Evolutionary conservation across 2,113 vertebrate species (phyloP), one percentile per base, ranked within the genome.

Genomic region (Tachuris rubrigastra): DNA sequence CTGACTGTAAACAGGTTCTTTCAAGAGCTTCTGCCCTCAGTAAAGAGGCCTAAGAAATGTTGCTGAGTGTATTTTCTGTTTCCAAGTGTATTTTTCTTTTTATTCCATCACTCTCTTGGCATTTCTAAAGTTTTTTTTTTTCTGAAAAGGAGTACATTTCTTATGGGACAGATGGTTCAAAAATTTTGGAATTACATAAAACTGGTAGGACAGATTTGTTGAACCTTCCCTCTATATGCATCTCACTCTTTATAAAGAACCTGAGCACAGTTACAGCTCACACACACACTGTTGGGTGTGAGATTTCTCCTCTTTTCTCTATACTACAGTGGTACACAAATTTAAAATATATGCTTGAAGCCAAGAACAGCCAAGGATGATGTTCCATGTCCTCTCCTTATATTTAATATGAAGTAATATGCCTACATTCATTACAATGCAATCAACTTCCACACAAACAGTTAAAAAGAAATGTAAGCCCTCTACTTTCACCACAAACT

Each of bases 141-240:
- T 93, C 75, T 88, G 83, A 33, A 92, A 77, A 25, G 55, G 41
- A 86, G 71, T 91, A 66, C 12, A 86, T 46, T 88, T 88, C 72
- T 86, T 71, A 58, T 31, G 50, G 94, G 79, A 95, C 94, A 94
- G 94, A 96, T 94, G 94, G 88, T 69, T 93, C 55, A 88, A 96
- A 93, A 92, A 86, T 24, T 85, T 91, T 46, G 63, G 78, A 80
- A 89, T 85, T 79, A 58, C 47, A 73, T 89, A 71, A 93, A 90
- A 39, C 8, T 55, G 18, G 21, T 37, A 95, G 81, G 71, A 93
- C 74, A 87, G 91, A 93, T 95, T 94, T 96, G 78, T 80, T 69
- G 71, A 93, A 73, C 67, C 67, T 93, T 91, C 78, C 23, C n/a
- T 91, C 46, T 89, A 27, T 4, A 42, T 50, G 35, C 21, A 82